Percentiles rank a stretch among this genome's conserved stretches.
phyloP scores from a whole-genome alignment of 2,888 invertebrate species.

The Acleris cristana region DNA sequence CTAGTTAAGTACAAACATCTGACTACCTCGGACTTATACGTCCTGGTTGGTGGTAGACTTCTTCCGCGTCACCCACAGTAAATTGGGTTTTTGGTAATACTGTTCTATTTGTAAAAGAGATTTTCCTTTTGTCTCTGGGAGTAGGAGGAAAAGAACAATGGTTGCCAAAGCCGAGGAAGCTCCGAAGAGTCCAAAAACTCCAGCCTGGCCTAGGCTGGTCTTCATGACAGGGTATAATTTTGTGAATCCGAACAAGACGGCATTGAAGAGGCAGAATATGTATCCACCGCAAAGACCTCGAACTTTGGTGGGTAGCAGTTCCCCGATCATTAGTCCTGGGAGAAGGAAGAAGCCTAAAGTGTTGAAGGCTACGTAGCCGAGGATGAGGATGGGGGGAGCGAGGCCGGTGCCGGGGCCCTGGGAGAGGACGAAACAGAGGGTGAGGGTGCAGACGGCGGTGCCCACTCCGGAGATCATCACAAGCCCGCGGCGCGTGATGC shows the following conservation, averaged over 20 bases:
- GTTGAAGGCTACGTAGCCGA: conserved; percentile 89
- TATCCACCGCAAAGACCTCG: conserved; percentile 89
- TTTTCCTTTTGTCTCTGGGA: conserved; percentile 90
- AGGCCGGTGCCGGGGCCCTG: conserved; percentile 58
- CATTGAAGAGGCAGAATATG: conserved; percentile 88
- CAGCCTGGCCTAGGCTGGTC: conserved; percentile 84
- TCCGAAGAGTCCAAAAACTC: conserved; percentile 89
- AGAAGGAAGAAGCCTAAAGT: conserved; percentile 89
- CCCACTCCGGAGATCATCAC: conserved; percentile 87
- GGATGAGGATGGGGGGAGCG: conserved; percentile 69
- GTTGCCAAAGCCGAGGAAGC: conserved; percentile 85
- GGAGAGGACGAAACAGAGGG: conserved; percentile 72
- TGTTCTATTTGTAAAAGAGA: conserved; percentile 90
- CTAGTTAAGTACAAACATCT: conserved; percentile 33
- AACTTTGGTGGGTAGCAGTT: conserved; percentile 88
- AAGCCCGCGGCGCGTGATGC: conserved; percentile 86
- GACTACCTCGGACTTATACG: conserved; percentile 51
- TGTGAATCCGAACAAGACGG: conserved; percentile 86
- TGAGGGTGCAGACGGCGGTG: conserved; percentile 86
- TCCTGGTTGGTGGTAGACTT: conserved; percentile 58
- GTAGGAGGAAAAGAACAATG: conserved; percentile 85
- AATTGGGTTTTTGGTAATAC: conserved; percentile 88
- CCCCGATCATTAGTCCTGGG: conserved; percentile 90
- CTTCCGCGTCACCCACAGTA: conserved; percentile 84
- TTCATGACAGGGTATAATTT: conserved; percentile 88